These are phyloP conservation scores for Lota lota DNA, from an alignment of 2,113 vertebrate genomes.

Conservation along the genomic window DNA sequence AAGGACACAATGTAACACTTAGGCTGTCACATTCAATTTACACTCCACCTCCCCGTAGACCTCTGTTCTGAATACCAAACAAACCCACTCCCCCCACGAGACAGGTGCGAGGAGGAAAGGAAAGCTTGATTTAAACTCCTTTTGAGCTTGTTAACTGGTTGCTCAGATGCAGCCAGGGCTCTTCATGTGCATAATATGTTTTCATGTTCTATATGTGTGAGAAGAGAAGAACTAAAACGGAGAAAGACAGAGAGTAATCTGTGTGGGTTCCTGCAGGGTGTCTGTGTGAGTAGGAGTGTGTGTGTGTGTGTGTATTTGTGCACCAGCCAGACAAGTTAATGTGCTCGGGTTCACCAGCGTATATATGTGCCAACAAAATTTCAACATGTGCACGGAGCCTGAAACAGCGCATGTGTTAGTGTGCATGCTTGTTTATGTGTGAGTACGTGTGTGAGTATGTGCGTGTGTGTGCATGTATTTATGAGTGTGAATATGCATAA, in stretches of 20 bases:
- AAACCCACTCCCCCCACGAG: slow-evolving; percentile 37
- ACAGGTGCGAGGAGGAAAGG: slow-evolving; percentile 38
- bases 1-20: slow-evolving; percentile 69
- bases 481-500: background rate
- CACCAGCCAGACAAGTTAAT: too few relatives aligned
- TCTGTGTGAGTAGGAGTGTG: background rate
- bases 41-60: slow-evolving; percentile 56
- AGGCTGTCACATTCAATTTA: slow-evolving; percentile 69
- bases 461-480: background rate
- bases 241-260: background rate
- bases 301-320: background rate
- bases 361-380: too few relatives aligned
- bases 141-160: slow-evolving; percentile 49
- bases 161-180: slow-evolving; percentile 27
- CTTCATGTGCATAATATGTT: slow-evolving; percentile 39
- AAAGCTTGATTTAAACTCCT: slow-evolving; percentile 29
- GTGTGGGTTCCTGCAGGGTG: too few relatives aligned
- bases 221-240: background rate
- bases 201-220: too few relatives aligned
- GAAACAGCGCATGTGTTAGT: background rate
- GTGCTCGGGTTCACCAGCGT: too few relatives aligned
- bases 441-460: background rate
- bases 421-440: background rate
- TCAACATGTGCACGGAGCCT: background rate
- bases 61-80: slow-evolving; percentile 65